Conservation (phyloP, 1,140 invertebrate genomes). For the Conopomorpha cramerella region DNA sequence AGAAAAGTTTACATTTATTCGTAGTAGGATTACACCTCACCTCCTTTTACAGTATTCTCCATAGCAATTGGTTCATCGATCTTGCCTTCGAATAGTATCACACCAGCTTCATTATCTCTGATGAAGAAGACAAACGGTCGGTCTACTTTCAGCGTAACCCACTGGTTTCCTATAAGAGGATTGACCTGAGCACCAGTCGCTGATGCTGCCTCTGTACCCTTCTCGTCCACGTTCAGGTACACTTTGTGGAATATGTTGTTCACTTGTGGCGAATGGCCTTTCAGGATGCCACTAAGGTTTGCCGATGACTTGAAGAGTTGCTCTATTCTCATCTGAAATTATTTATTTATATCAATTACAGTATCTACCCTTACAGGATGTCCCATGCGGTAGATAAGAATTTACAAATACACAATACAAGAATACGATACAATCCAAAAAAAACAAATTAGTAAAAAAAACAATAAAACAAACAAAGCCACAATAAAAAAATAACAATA, state of each 20-base stretch:
- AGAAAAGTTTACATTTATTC: too few relatives aligned
- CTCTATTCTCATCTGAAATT: conserved; percentile 63
- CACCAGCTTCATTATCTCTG: conserved; percentile 61
- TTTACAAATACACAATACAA: too few relatives aligned
- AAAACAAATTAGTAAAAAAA: too few relatives aligned
- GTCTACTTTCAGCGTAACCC: conserved; percentile 51
- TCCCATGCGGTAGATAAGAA: too few relatives aligned
- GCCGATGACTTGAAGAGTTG: conserved; percentile 65
- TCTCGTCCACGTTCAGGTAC: conserved; percentile 72
- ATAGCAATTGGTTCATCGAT: conserved; percentile 53
- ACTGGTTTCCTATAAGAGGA: conserved; percentile 62
- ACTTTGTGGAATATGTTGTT: conserved; percentile 71
- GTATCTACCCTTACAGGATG: too few relatives aligned
- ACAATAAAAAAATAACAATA: too few relatives aligned
- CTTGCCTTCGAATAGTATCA: conserved; percentile 71
- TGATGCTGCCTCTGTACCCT: conserved; percentile 72
- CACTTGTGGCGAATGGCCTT: conserved; percentile 50
- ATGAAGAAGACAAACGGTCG: conserved; percentile 77
- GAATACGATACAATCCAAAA: too few relatives aligned
- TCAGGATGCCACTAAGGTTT: conserved; percentile 66
- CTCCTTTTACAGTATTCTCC: too few relatives aligned
- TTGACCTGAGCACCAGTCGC: conserved; percentile 65
- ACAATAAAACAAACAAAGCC: too few relatives aligned
- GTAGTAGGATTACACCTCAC: too few relatives aligned
- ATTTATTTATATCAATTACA: too few relatives aligned